phyloP scores from a whole-genome alignment of 2,113 vertebrate genomes.

The Epinephelus cyanopodus region DNA sequence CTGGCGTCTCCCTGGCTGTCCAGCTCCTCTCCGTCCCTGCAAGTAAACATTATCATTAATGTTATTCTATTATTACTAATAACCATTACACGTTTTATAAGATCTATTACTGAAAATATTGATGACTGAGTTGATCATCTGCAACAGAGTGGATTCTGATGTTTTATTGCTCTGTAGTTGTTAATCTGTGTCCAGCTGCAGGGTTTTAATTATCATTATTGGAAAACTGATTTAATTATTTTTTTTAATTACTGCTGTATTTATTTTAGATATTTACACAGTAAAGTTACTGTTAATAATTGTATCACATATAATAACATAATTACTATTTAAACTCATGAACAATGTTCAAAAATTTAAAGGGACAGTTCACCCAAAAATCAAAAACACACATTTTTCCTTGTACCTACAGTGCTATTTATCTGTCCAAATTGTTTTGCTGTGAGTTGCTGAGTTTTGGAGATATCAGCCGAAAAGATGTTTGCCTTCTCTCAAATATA shows the following conservation, averaged over 20 bases:
- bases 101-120: neutral
- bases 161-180: too few species aligned
- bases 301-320: neutral
- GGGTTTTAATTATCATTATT: neutral
- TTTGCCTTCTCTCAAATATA: too few species aligned
- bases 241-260: neutral
- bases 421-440: too few species aligned
- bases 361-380: too few species aligned
- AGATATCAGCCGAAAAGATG: too few species aligned
- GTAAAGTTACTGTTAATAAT: too few species aligned
- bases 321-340: neutral
- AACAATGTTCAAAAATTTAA: neutral
- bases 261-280: too few species aligned
- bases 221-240: neutral
- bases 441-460: too few species aligned
- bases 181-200: neutral
- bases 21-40: constrained; percentile 96
- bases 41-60: constrained; percentile 24
- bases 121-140: neutral
- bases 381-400: too few species aligned
- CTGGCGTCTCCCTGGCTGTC: constrained; percentile 99
- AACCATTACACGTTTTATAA: neutral
- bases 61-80: neutral
- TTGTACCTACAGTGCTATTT: too few species aligned
- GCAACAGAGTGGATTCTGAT: neutral